Evolutionary conservation across 2,113 vertebrate genomes (phyloP).

Genomic region (Eublepharis macularius): DNA sequence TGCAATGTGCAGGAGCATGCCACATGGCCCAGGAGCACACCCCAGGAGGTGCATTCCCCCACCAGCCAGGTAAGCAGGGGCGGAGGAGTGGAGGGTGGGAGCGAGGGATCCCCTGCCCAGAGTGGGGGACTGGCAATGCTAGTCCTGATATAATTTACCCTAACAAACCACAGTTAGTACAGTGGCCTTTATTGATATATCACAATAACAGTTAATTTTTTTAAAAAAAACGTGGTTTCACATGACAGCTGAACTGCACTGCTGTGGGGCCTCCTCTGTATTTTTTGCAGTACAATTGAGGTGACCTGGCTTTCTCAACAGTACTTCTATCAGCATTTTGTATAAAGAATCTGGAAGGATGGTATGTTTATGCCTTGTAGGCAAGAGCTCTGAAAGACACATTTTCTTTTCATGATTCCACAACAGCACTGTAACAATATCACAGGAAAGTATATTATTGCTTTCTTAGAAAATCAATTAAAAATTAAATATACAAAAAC

Average conservation of each 20-base stretch:
- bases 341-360: not conserved
- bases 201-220: no score
- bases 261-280: not conserved
- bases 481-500: conserved; percentile 49
- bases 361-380: conserved; percentile 40
- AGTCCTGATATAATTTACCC: no score
- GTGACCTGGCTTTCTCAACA: not conserved
- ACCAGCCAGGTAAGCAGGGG: no score
- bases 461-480: conserved; percentile 61
- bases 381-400: conserved; percentile 20
- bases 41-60: no score
- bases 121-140: no score
- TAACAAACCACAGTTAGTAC: no score
- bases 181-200: no score
- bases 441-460: not conserved
- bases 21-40: no score
- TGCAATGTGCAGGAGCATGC: no score
- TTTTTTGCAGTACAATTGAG: not conserved
- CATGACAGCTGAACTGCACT: not conserved
- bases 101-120: no score
- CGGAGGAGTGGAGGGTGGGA: no score
- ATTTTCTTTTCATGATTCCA: conserved; percentile 32
- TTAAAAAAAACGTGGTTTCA: no score
- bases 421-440: conserved; percentile 8
- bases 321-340: not conserved